Evolutionary conservation across 2,113 vertebrate genomes (phyloP).

Genomic region (Solenodon paradoxus): DNA sequence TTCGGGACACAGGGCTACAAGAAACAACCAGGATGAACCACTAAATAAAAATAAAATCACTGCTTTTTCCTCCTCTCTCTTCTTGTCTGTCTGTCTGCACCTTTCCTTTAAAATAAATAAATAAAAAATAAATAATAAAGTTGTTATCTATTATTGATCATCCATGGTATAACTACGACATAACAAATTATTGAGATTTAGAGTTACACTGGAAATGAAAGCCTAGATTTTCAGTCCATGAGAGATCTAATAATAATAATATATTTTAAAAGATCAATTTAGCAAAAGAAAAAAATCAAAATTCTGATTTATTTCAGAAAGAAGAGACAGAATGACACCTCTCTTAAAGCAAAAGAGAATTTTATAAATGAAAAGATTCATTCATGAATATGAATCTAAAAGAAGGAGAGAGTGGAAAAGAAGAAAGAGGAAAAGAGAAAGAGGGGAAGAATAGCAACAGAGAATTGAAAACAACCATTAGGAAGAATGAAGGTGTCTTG

Average conservation of each 20-base stretch:
- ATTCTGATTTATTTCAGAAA: conserved; percentile 25
- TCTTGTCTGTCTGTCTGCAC: too few species aligned
- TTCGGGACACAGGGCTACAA: too few species aligned
- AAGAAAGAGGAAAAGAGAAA: background rate
- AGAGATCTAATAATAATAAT: background rate
- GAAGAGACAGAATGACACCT: background rate
- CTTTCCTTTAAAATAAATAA: too few species aligned
- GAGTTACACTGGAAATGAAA: background rate
- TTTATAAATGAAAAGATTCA: background rate
- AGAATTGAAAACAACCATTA: background rate
- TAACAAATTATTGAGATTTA: background rate
- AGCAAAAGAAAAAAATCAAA: background rate
- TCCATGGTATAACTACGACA: background rate
- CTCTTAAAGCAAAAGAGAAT: background rate
- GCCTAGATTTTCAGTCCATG: background rate
- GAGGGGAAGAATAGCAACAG: background rate
- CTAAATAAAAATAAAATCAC: too few species aligned
- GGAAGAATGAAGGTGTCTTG: too few species aligned
- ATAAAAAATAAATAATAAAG: too few species aligned
- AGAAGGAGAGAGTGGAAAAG: background rate
- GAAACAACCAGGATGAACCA: too few species aligned
- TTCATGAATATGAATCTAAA: background rate
- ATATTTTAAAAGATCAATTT: background rate
- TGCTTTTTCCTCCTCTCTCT: too few species aligned
- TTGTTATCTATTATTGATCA: background rate